Evolutionary conservation across 2,797 vertebrate species (phyloP), one percentile per base, ranked within the genome.

Genomic region (Sebastolobus altivelis): DNA sequence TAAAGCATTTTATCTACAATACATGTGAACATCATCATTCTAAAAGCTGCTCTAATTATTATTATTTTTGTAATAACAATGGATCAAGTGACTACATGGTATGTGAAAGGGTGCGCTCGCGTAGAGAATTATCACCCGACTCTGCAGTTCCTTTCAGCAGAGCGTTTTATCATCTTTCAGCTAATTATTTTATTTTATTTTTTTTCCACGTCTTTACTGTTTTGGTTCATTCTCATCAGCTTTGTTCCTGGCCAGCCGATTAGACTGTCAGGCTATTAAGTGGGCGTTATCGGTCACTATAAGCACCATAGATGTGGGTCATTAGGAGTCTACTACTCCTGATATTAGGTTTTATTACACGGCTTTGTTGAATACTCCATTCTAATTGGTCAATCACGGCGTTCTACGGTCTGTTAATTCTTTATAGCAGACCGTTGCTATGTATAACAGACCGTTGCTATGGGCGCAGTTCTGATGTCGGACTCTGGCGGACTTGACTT

Each of bases 21-120:
- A 10, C 6, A 65, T 31, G 65, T 54, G 2, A 22, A 49, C 31
- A 3, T 74, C 18, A 77, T 55, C 2, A 25, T 55, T 46, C 3
- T 31, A 12, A 61, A 62, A 66, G n/a, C 18, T 56, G 20, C 25
- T 74, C 3, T 52, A 6, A 59, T 55, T n/a, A n/a, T 55, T 54
- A 5, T 29, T 49, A 37, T 33, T 52, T 31, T 16, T 3, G 27
- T 27, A 18, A 40, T 46, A 61, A 31, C 40, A 46, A 58, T 59
- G 5, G 35, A 43, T 40, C 13, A 31, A 66, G 49, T 72, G 18
- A 59, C 3, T 10, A 1, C 12, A 60, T 33, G 7, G 7, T 6
- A 4, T 37, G 12, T 25, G 27, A 65, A 61, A 54, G 6, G 25
- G 0, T 20, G 1, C 0, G 1, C 11, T 16, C 20, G n/a, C 1